Evolutionary conservation across 2,113 vertebrate species (phyloP), one percentile per base, ranked within the genome.

Genomic region (Furnarius figulus): DNA sequence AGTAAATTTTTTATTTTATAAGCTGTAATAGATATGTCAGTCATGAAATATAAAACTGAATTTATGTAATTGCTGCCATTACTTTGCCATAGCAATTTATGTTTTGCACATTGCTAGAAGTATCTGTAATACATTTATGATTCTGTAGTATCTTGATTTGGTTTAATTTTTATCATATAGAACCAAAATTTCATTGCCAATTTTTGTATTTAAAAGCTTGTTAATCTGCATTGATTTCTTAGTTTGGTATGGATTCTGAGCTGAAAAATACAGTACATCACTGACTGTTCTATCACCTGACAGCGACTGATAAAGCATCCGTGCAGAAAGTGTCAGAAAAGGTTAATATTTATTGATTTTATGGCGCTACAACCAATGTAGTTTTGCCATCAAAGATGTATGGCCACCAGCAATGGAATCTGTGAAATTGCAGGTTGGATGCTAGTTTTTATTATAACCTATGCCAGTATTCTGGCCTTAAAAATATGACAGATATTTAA

Each of bases 281-380:
- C 96, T 92, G 97, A 86, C 95, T 96, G 71, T 97, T 98, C 96
- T 97, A 53, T 97, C 95, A 97, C 96, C 95, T 98, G 98, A 97
- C 97, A 98, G 97, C 80, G 5, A 92, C 75, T 98, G 98, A 98
- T 98, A 97, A 98, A 98, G 97, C 96, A 89, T 97, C 97, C 13
- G 55, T 96, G 96, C 97, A 97, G 97, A 87, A 95, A 97, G 97
- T 98, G 97, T 97, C 98, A 97, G 97, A 96, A 98, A 98, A 98
- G 98, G 98, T 98, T 98, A 98, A 98, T 98, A 98, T 98, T 98
- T 98, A 98, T 98, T 98, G 97, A 98, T 98, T 98, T 98, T 97
- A 95, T 97, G 97, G 96, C 7, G 93, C 97, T 97, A 93, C 97
- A 97, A 93, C 97, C 97, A 97, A 74, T 97, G 97, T 97, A 96